These are phyloP conservation scores for Cyclophora punctaria DNA, from an alignment of 2,888 invertebrate species.

Conservation along the genomic window DNA sequence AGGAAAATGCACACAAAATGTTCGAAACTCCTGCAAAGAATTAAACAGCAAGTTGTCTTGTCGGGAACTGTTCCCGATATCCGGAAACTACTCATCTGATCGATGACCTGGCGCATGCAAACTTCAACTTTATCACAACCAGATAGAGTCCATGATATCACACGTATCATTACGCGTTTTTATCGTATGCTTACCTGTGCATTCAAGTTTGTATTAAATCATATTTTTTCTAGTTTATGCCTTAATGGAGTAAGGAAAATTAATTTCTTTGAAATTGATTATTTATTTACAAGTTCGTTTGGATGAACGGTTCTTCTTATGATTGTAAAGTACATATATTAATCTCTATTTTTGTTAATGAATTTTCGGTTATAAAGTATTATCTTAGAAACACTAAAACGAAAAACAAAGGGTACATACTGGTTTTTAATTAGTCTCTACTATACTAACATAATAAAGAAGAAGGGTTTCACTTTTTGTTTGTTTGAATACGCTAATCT, in stretches of 20 bases:
- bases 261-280: not conserved
- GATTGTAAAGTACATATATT: too few species aligned
- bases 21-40: constrained; percentile 38
- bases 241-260: not conserved
- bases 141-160: constrained; percentile 1
- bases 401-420: too few species aligned
- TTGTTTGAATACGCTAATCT: too few species aligned
- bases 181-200: constrained; percentile 2
- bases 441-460: too few species aligned
- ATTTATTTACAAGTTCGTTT: not conserved
- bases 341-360: too few species aligned
- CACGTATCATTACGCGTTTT: constrained; percentile 3
- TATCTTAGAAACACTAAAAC: too few species aligned
- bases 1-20: not conserved
- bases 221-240: constrained; percentile 7
- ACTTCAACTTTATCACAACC: constrained; percentile 4
- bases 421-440: too few species aligned
- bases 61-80: constrained; percentile 42
- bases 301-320: not conserved
- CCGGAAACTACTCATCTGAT: constrained; percentile 35
- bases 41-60: constrained; percentile 47
- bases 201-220: constrained; percentile 6
- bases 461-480: too few species aligned
- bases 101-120: not conserved
- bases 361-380: too few species aligned